These are phyloP conservation scores for Pocota personata DNA, from an alignment of 2,888 invertebrate species.

Conservation along the genomic window DNA sequence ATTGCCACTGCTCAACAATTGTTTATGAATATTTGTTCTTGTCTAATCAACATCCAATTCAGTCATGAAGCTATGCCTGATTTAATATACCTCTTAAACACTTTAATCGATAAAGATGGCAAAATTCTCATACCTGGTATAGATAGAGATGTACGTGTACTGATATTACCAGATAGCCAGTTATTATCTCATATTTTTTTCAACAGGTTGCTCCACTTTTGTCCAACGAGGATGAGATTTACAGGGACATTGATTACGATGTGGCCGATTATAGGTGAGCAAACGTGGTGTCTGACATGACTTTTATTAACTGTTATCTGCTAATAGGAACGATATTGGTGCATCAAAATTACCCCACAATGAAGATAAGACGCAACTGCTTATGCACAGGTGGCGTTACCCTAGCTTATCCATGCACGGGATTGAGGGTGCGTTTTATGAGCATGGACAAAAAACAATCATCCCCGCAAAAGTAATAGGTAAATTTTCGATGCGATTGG, in stretches of 20 bases:
- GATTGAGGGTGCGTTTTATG: constrained; percentile 96
- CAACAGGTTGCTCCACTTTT: constrained; percentile 85
- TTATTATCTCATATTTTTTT: constrained; percentile 85
- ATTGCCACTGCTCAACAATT: background rate
- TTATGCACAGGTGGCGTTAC: constrained; percentile 98
- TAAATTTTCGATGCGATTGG: constrained; percentile 98
- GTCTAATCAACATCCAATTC: background rate
- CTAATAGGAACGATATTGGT: constrained; percentile 86
- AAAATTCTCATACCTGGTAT: constrained; percentile 93
- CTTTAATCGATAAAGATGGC: constrained; percentile 93
- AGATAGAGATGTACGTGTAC: constrained; percentile 88
- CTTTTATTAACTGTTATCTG: constrained; percentile 56
- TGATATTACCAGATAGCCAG: background rate
- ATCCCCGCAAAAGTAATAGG: constrained; percentile 96
- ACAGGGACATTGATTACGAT: constrained; percentile 94
- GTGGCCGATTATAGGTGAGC: constrained; percentile 88
- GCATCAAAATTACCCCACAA: constrained; percentile 88
- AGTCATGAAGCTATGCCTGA: constrained; percentile 94
- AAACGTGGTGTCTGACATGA: constrained; percentile 42
- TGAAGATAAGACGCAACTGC: constrained; percentile 90
- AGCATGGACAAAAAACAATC: constrained; percentile 96
- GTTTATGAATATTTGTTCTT: constrained; percentile 71
- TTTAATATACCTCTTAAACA: constrained; percentile 92
- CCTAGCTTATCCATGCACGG: constrained; percentile 97
- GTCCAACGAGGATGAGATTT: constrained; percentile 88